A percentile compares a stretch with the other conserved stretches of the same genome.
These are phyloP conservation scores for Heliothis subflexa DNA, from an alignment of 1,140 invertebrate genomes.

Conservation along the genomic window DNA sequence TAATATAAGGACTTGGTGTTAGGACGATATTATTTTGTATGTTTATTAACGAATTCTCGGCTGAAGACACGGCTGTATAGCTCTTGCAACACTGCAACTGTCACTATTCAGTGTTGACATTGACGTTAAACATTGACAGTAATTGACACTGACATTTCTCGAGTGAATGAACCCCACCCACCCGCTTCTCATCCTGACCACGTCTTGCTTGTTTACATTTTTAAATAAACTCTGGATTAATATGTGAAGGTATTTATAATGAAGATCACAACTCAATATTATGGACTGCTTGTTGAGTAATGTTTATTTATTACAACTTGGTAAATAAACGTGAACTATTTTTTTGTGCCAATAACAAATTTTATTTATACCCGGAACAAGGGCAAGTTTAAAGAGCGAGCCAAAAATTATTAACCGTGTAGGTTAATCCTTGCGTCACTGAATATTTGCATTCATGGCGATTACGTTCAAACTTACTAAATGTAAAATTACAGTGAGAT, in stretches of 20 bases:
- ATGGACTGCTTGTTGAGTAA: no score
- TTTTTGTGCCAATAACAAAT: slow-evolving; percentile 13
- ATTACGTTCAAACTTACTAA: neutral
- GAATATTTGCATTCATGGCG: neutral
- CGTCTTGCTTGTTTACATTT: no score
- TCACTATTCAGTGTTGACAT: neutral
- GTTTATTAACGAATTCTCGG: no score
- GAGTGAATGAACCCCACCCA: neutral
- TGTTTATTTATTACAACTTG: no score
- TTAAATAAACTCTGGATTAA: no score
- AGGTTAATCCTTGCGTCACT: slow-evolving; percentile 9
- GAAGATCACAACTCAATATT: no score
- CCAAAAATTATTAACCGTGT: slow-evolving; percentile 34
- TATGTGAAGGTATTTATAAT: no score
- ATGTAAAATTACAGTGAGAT: slow-evolving; percentile 19
- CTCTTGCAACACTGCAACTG: no score
- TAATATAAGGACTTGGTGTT: no score
- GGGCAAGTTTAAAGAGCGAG: slow-evolving; percentile 12
- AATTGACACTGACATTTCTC: neutral
- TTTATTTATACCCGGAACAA: slow-evolving; percentile 4
- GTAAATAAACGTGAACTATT: neutral
- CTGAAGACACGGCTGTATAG: no score
- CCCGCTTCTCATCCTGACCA: neutral
- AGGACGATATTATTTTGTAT: no score
- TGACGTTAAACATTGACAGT: neutral